These are phyloP conservation scores for Craseonycteris thonglongyai DNA, from an alignment of 2,113 vertebrate species.

Conservation along the genomic window DNA sequence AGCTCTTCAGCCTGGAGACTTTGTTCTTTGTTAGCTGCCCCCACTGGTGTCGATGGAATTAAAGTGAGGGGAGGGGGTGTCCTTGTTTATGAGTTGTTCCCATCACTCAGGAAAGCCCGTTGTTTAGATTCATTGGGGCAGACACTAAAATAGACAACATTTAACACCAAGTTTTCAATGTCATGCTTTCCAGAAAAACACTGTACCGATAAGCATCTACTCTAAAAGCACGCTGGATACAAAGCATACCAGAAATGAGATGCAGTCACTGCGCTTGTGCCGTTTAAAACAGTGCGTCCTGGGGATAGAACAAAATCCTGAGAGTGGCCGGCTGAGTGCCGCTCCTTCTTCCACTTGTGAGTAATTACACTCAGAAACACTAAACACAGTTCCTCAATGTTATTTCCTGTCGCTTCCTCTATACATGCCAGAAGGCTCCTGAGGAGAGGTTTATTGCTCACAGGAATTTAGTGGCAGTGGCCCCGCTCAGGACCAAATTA, in stretches of 20 bases:
- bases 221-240: background rate
- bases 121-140: background rate
- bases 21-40: background rate
- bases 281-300: background rate
- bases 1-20: background rate
- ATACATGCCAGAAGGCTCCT: background rate
- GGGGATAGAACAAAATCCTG: background rate
- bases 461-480: background rate
- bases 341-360: background rate
- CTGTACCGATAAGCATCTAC: background rate
- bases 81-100: background rate
- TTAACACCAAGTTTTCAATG: background rate
- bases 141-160: background rate
- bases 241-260: background rate
- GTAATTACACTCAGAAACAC: background rate
- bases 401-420: conserved; percentile 24
- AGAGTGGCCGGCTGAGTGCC: background rate
- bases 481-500: background rate
- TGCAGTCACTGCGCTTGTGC: background rate
- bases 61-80: background rate
- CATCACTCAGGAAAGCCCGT: background rate
- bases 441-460: conserved; percentile 17
- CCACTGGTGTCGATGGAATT: fast-evolving
- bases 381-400: background rate
- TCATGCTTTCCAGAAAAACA: background rate